These are phyloP conservation scores for Pemphredon lugubris DNA, from an alignment of 2,888 invertebrate genomes.

Conservation along the genomic window DNA sequence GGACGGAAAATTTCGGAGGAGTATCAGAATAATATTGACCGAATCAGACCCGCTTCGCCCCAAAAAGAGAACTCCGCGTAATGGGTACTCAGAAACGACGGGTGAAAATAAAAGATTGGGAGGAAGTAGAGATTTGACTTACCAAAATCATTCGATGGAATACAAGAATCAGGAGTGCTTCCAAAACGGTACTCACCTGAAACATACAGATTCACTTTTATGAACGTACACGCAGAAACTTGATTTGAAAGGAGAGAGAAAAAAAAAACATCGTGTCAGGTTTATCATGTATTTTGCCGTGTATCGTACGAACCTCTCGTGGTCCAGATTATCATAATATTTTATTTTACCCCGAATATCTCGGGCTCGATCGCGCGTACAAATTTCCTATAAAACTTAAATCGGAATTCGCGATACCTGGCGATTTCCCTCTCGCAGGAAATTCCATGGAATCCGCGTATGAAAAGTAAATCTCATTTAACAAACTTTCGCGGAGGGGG, in stretches of 20 bases:
- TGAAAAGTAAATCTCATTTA: constrained; percentile 5
- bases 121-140: constrained; percentile 14
- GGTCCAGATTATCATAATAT: neutral
- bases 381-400: no score
- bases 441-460: no score
- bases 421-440: no score
- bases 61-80: neutral
- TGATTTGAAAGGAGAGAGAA: neutral
- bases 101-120: no score
- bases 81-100: no score
- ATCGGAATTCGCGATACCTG: no score
- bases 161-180: neutral
- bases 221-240: neutral
- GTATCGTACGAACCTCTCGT: neutral
- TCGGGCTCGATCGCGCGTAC: no score
- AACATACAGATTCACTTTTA: constrained; percentile 24
- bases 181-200: constrained; percentile 38
- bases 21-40: no score
- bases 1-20: no score
- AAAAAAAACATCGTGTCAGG: neutral
- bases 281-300: neutral
- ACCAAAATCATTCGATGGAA: neutral
- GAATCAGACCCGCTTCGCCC: no score
- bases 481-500: constrained; percentile 1
- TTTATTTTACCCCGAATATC: no score